Evolutionary conservation across 2,888 invertebrate genomes (phyloP).

Genomic region (Agrypnus murinus): DNA sequence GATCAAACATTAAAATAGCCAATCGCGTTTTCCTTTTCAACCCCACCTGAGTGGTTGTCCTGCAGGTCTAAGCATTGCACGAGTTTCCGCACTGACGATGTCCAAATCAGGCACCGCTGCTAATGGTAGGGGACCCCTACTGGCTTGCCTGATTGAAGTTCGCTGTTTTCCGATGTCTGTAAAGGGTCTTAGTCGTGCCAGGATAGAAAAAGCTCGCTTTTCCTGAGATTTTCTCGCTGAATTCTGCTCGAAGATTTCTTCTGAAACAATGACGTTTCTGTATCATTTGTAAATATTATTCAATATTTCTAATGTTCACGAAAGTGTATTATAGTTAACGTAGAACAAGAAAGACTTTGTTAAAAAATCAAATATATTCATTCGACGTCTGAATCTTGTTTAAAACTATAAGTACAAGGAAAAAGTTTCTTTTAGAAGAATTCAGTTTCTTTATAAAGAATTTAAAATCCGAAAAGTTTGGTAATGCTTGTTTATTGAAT

Average conservation of each 20-base stretch:
- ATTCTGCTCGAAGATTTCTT: constrained; percentile 34
- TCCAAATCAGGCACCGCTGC: constrained; percentile 54
- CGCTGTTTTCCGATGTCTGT: constrained; percentile 68
- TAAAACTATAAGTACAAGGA: too few species aligned
- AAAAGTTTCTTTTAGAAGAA: too few species aligned
- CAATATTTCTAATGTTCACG: too few species aligned
- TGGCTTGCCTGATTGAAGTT: constrained; percentile 66
- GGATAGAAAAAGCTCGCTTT: constrained; percentile 71
- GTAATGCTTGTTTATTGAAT: too few species aligned
- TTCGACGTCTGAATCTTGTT: too few species aligned
- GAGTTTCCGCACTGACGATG: constrained; percentile 68
- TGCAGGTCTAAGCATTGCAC: constrained; percentile 68
- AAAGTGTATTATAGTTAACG: too few species aligned
- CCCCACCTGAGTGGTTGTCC: constrained; percentile 74
- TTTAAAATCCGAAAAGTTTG: too few species aligned
- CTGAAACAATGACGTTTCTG: constrained; percentile 35
- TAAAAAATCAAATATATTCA: too few species aligned
- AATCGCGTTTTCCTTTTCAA: constrained; percentile 56
- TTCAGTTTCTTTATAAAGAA: too few species aligned
- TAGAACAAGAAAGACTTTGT: too few species aligned
- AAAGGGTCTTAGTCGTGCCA: constrained; percentile 71
- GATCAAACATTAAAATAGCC: constrained; percentile 44
- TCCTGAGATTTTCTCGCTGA: constrained; percentile 43
- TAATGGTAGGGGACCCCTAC: constrained; percentile 39
- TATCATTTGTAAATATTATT: too few species aligned